Evolutionary conservation across 2,797 vertebrate genomes (phyloP).

Genomic region (Myotis findleyi): DNA sequence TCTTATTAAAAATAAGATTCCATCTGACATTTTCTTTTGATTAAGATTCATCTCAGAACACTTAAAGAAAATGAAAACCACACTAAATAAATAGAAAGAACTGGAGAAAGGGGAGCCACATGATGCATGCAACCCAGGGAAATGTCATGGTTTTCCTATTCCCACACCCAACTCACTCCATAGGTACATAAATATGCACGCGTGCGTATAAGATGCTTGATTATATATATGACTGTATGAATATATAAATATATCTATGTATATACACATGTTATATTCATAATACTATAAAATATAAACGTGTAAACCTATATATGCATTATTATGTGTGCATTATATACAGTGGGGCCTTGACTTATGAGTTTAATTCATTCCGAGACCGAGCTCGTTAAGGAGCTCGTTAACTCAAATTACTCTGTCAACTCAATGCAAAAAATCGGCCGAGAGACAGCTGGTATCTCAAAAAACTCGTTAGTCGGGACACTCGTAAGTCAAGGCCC

Average conservation of each 20-base stretch:
- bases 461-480: too few relatives aligned
- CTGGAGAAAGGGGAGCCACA: neutral
- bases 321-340: neutral
- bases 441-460: too few relatives aligned
- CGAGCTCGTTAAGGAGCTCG: too few relatives aligned
- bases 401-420: too few relatives aligned
- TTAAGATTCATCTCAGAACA: constrained; percentile 46
- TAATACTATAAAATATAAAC: neutral
- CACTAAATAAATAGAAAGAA: constrained; percentile 1
- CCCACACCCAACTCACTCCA: neutral
- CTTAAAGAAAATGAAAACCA: constrained; percentile 28
- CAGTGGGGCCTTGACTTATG: too few relatives aligned
- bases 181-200: neutral
- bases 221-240: neutral
- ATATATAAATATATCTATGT: neutral
- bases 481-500: too few relatives aligned
- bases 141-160: neutral
- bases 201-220: neutral
- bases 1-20: constrained; percentile 49
- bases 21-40: constrained; percentile 54
- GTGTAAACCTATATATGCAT: neutral
- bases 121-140: neutral
- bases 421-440: too few relatives aligned
- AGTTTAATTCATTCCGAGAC: too few relatives aligned
- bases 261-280: neutral